Evolutionary conservation across 2,113 vertebrate genomes (phyloP), one percentile per base, ranked within the genome.

Genomic region (Monopterus albus): DNA sequence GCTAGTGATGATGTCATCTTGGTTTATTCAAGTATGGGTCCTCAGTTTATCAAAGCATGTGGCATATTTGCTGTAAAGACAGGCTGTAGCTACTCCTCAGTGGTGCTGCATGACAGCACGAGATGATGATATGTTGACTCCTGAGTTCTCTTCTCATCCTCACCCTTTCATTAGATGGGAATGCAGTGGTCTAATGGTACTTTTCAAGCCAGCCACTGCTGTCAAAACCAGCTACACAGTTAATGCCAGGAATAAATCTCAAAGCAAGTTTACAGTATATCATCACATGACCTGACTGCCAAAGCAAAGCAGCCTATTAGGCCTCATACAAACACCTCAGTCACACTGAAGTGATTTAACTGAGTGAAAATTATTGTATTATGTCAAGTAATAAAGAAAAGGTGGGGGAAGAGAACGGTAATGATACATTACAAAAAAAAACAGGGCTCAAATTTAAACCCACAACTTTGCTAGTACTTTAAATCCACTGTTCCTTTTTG

Each of bases 81-180:
- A 72, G 53, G 40, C 71, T 35, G 59, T n/a, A n/a, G n/a, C n/a
- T 21, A n/a, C 58, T 70, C 58, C n/a, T 46, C 40, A 12, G 67
- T 20, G 31, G 50, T 29, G 60, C 33, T 52, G 45, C 75, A 52
- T 72, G 69, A 80, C 63, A 63, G 29, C 61, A 60, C 23, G 26
- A 59, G 77, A 78, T 77, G 79, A 86, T 85, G 72, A 84, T 68
- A 79, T 29, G 71, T 62, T 79, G 57, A 72, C 73, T 82, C 55
- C 53, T 20, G 39, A 12, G 23, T 73, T 58, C 66, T 59, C 62
- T 70, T 39, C 59, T 56, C 69, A 72, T 87, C 59, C 60, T 72
- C 68, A 72, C 72, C 67, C 80, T 87, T 69, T 91, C 81, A 90
- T 88, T 90, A 87, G 66, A 68, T 50, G 57, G 64, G 74, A 81